Evolutionary conservation across 2,888 invertebrate species (phyloP), one percentile per base, ranked within the genome.

Genomic region (Schizotus pectinicornis): DNA sequence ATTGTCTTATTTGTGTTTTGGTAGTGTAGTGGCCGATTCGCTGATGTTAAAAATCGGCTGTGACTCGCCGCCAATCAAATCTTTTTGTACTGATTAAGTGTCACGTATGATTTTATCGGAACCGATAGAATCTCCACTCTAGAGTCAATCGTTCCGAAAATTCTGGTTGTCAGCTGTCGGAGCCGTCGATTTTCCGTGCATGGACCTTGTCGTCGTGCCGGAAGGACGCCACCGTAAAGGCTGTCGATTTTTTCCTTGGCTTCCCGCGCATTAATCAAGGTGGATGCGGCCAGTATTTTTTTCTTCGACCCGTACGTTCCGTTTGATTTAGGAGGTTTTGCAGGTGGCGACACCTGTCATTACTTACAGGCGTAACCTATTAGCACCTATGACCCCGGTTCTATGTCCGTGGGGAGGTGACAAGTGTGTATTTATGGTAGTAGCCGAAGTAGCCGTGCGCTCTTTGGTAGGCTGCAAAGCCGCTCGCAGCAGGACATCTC

Each of bases 361-460:
- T 63, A 62, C 36, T 54, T 62, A 59, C 63, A 57, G 39, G 52
- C 59, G 59, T 64, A 57, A 62, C 67, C 65, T 62, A 65, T 66
- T 64, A 64, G 61, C 63, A 65, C 67, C 67, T 67, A 48, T 67
- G 67, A 67, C 67, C 67, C 59, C 52, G 56, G 22, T 22, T 64
- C 62, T 62, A 63, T 12, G 61, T 46, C 57, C 41, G 46, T 59
- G 50, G 45, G 55, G 56, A 63, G 61, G 63, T 59, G 63, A 62
- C 65, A 65, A 49, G 59, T 56, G 47, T 61, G 59, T 67, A 67
- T 67, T 67, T 67, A 67, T 67, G 63, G 64, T 58, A 62, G 63
- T 62, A 64, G 67, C 57, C 46, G 36, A 53, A 59, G 64, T 64
- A 64, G 67, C 62, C 50, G 59, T 54, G 35, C 39, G 55, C 39